Base-by-base conservation (phyloP, 2,797 vertebrate species). In the Poliocrania exsul region DNA sequence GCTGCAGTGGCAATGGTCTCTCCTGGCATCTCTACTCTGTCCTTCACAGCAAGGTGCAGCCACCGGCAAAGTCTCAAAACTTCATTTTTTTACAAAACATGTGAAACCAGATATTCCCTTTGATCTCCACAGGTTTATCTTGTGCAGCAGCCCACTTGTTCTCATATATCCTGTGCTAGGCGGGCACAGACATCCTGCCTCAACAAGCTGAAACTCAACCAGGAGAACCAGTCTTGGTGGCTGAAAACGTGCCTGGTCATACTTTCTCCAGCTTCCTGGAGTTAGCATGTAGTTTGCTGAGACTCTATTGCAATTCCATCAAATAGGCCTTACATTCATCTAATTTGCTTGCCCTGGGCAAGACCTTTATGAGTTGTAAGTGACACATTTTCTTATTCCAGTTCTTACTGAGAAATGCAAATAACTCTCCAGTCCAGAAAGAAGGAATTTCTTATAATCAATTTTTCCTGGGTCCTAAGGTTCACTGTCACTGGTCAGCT, bases 91-190 rank as follows among this genome's bases (percentile, higher is more conserved):
- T 8, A 64, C 17, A 81, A 46, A 67, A 18, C 11, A 1, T 20
- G 18, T n/a, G 29, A 92, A 90, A 23, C 5, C 19, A 9, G 1
- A 35, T 42, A 78, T 46, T 71, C 7, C 25, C 6, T 5, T 1
- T 21, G 12, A 71, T 64, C 24, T 61, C 29, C 3, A 66, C 0
- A 2, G 20, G 44, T 56, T 78, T 65, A n/a, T 72, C 35, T 40
- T 37, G 50, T 0, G 1, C 42, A 44, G 26, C 9, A 56, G 14
- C 40, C 31, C 1, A 0, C 11, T 37, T 28, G 11, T 57, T 61
- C 38, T 28, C 42, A 24, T 1, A 3, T 24, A 28, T 4, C 31
- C 16, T 18, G 24, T 72, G 11, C 46, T 49, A 56, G 33, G 33
- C 40, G 57, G 58, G 14, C 23, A 61, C 25, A 50, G 17, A 24